phyloP scores from a whole-genome alignment of 2,797 vertebrate species.

The Enteromius fasciolatus region DNA sequence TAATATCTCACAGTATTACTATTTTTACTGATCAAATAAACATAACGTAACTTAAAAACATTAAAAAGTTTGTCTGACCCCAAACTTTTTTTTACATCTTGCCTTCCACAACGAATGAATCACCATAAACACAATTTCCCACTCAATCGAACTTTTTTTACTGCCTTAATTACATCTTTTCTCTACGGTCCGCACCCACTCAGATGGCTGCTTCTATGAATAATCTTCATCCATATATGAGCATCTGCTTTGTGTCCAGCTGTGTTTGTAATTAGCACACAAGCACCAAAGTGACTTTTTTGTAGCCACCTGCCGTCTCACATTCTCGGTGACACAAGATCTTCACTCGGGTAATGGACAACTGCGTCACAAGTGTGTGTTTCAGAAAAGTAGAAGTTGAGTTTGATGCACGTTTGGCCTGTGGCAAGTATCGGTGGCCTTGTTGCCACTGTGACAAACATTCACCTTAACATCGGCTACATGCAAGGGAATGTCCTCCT shows the following conservation, averaged over 20 bases:
- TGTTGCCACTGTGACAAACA: conserved; percentile 1
- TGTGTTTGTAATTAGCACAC: conserved; percentile 31
- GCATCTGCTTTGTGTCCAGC: conserved; percentile 44
- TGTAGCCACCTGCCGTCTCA: conserved; percentile 16
- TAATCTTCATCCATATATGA: conserved; percentile 19
- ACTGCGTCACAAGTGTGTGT: background rate
- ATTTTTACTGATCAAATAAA: background rate
- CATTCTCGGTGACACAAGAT: background rate
- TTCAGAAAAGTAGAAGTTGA: background rate
- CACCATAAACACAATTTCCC: background rate
- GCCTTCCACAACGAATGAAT: background rate
- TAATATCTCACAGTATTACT: background rate
- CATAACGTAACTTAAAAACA: background rate
- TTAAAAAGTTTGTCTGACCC: background rate
- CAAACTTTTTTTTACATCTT: background rate
- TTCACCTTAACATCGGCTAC: background rate
- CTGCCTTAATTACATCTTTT: conserved; percentile 23
- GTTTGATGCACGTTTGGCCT: background rate
- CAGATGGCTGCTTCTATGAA: conserved; percentile 29
- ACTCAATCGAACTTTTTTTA: conserved; percentile 5
- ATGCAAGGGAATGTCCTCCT: conserved; percentile 2
- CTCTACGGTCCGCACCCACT: background rate
- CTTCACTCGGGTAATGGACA: background rate
- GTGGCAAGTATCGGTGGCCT: background rate
- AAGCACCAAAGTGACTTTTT: background rate